phyloP scores from a whole-genome alignment of 2,888 invertebrate species.

The Synanthedon andrenaeformis region DNA sequence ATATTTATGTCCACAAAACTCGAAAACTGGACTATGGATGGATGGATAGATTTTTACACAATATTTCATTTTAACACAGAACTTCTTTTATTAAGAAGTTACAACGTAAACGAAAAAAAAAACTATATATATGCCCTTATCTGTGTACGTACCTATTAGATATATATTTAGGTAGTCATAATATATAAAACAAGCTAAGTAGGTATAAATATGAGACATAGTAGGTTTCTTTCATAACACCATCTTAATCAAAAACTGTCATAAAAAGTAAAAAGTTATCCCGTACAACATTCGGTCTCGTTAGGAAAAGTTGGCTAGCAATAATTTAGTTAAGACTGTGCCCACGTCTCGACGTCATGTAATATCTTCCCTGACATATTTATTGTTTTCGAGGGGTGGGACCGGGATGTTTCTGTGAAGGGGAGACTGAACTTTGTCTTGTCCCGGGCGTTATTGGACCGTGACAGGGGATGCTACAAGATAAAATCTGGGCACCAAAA shows the following conservation, averaged over 20 bases:
- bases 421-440: slow-evolving; percentile 19
- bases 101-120: too few species aligned
- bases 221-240: slow-evolving; percentile 8
- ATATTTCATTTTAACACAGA: too few species aligned
- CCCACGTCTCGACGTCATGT: slow-evolving; percentile 46
- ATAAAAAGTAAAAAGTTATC: slow-evolving; percentile 65
- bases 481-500: neutral
- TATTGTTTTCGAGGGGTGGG: slow-evolving; percentile 57
- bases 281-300: slow-evolving; percentile 49
- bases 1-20: too few species aligned
- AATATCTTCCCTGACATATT: slow-evolving; percentile 68
- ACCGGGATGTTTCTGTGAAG: slow-evolving; percentile 29
- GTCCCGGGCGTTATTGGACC: slow-evolving; percentile 5
- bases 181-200: too few species aligned
- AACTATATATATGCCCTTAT: too few species aligned
- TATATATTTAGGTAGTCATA: too few species aligned
- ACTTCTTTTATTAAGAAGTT: too few species aligned
- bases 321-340: slow-evolving; percentile 59
- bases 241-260: slow-evolving; percentile 33
- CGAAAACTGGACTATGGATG: too few species aligned
- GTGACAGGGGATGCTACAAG: slow-evolving; percentile 16
- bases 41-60: too few species aligned
- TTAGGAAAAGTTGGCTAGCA: slow-evolving; percentile 57
- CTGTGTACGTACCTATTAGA: too few species aligned
- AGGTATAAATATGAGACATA: too few species aligned